A percentile compares a stretch with the other conserved stretches of the same genome.
phyloP scores from a whole-genome alignment of 2,888 invertebrate species.

The Rotaria socialis region DNA sequence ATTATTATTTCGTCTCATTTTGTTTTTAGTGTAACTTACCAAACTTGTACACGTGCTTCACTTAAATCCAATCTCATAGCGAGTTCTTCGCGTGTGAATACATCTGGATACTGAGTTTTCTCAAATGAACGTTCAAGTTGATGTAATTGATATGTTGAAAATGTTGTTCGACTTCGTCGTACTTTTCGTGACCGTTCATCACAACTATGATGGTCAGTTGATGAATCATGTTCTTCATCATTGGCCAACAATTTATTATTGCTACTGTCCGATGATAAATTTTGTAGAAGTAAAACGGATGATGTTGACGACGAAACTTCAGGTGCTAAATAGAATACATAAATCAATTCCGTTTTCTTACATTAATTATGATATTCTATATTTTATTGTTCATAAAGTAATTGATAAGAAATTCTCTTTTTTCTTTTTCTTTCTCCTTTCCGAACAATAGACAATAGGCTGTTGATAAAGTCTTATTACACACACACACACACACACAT shows the following conservation, averaged over 20 bases:
- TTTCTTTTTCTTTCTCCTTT: not conserved
- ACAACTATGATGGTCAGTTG: not conserved
- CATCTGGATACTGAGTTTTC: constrained; percentile 93
- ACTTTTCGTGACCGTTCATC: constrained; percentile 61
- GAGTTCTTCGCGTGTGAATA: constrained; percentile 70
- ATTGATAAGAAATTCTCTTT: not conserved
- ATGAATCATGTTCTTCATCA: constrained; percentile 33
- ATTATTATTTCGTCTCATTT: no score
- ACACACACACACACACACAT: not conserved
- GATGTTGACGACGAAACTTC: not conserved
- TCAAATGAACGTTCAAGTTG: constrained; percentile 89
- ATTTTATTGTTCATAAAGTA: not conserved
- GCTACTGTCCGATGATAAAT: not conserved
- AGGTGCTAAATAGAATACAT: not conserved
- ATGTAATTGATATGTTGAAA: constrained; percentile 89
- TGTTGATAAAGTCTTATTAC: not conserved
- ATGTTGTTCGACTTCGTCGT: constrained; percentile 83
- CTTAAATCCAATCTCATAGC: constrained; percentile 60
- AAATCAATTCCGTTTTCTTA: no score
- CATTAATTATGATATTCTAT: not conserved
- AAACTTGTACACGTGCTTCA: constrained; percentile 59
- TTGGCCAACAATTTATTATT: not conserved
- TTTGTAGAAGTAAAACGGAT: not conserved
- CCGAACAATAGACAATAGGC: not conserved
- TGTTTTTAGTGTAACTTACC: not conserved